phyloP scores from a whole-genome alignment of 2,888 invertebrate species.

The Phragmatobia fuliginosa region DNA sequence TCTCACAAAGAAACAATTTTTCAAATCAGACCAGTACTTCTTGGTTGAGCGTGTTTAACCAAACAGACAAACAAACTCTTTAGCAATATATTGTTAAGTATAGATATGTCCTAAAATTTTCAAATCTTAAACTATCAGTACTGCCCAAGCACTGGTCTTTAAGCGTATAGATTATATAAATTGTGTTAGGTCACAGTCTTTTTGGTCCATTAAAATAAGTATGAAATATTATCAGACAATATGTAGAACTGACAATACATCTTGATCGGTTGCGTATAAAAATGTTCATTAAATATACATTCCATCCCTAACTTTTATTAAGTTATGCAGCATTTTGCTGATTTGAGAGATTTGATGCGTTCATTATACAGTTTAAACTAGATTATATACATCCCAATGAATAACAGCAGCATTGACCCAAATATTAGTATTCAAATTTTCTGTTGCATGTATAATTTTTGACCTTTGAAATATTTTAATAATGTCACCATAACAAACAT shows the following conservation, averaged over 20 bases:
- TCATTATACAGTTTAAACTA: background rate
- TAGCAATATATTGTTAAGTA: too few species aligned
- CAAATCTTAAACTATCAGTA: too few species aligned
- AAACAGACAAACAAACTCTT: too few species aligned
- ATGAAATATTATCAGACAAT: too few species aligned
- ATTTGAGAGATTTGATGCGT: background rate
- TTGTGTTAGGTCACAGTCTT: background rate
- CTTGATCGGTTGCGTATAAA: background rate
- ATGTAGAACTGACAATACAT: background rate
- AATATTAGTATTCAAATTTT: background rate
- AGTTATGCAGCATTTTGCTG: background rate
- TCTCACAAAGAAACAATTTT: too few species aligned
- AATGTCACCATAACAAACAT: background rate
- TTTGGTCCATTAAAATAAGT: too few species aligned
- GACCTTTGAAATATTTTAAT: background rate
- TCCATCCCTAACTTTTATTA: background rate
- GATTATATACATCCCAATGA: background rate
- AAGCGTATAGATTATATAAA: background rate
- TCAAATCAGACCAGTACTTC: too few species aligned
- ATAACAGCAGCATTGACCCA: background rate
- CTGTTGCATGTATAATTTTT: background rate
- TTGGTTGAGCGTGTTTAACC: too few species aligned
- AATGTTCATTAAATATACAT: background rate
- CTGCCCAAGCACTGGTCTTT: too few species aligned
- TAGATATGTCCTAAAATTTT: too few species aligned